A percentile compares a stretch with the other conserved stretches of the same genome.
Evolutionary conservation across 2,888 invertebrate genomes (phyloP).

Genomic region (Lottia gigantea): DNA sequence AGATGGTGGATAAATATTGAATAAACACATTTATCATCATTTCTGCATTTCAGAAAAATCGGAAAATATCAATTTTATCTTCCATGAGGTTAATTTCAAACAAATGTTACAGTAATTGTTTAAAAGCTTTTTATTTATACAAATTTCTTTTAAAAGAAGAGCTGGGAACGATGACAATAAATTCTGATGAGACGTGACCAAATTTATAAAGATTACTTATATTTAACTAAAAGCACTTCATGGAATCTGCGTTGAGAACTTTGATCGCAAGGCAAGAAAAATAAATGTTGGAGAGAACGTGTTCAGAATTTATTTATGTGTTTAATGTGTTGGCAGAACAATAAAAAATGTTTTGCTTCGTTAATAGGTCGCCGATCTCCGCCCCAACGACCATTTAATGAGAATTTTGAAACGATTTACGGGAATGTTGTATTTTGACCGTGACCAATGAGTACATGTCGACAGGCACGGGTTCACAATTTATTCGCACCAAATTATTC

Average conservation of each 20-base stretch:
- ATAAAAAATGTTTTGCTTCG: conserved; percentile 10
- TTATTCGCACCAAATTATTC: no score
- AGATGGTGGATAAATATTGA: no score
- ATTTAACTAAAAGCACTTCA: no score
- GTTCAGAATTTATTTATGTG: conserved; percentile 1
- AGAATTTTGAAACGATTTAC: conserved; percentile 6
- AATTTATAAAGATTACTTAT: no score
- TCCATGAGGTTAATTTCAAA: no score
- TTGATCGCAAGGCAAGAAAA: conserved; percentile 4
- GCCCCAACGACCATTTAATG: conserved; percentile 1
- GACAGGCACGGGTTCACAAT: no score
- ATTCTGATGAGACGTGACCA: background rate
- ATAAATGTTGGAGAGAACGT: background rate
- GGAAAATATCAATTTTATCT: no score
- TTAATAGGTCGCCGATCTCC: conserved; percentile 2
- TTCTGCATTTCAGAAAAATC: no score
- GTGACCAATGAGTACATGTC: background rate
- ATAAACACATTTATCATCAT: no score
- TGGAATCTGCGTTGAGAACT: background rate
- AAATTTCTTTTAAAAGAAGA: background rate
- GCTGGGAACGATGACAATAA: background rate
- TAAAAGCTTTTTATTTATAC: conserved; percentile 10
- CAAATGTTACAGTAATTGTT: background rate
- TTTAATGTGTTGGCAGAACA: conserved; percentile 4
- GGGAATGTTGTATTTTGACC: conserved; percentile 1